A percentile compares a stretch with the other conserved stretches of the same genome.
Evolutionary conservation across 2,113 vertebrate species (phyloP).

Genomic region (Pan troglodytes): NHGRI_mPanTro3-v2.1_pri NC_072403.2:161750501-161751000

Average conservation of each 20-base stretch:
- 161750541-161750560: not conserved
- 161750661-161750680: not conserved
- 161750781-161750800: slow-evolving; percentile 90
- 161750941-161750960: not conserved
- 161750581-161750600: not conserved
- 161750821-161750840: slow-evolving; percentile 91
- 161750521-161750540: not conserved
- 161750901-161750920: slow-evolving; percentile 88
- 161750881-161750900: slow-evolving; percentile 92
- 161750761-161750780: slow-evolving; percentile 88
- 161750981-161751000: not conserved
- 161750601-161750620: not conserved
- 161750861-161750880: slow-evolving; percentile 89
- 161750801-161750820: slow-evolving; percentile 92
- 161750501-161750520: not conserved
- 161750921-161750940: not conserved
- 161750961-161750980: not conserved
- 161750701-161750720: not conserved
- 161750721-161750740: not conserved
- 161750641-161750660: not conserved
- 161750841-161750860: slow-evolving; percentile 94
- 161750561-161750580: not conserved
- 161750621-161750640: not conserved
- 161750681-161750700: not conserved
- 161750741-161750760: fast-evolving